Base-by-base conservation (phyloP, 2,113 vertebrate genomes). In the Myotis davidii region DNA sequence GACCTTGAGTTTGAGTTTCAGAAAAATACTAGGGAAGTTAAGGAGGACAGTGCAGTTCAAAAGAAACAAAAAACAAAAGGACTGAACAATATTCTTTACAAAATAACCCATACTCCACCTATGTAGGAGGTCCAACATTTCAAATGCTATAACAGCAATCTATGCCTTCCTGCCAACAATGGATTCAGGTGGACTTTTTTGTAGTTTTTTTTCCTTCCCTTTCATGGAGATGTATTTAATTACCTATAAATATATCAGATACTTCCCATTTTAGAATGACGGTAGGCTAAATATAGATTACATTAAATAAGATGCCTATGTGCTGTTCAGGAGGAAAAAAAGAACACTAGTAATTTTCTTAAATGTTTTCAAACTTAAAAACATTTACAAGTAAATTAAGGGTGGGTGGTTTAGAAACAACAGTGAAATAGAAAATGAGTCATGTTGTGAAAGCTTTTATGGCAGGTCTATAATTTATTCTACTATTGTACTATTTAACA, bases 311-410 rank as follows among this genome's bases (percentile, higher is more conserved):
- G 59, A 59, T 74, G 6, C 17, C 13, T 42, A 20, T 50, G 21
- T 77, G 73, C 3, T 39, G 37, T 48, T 88, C n/a, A 81, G 76
- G 73, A 14, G 37, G n/a, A 39, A 34, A 56, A 74, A 79, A 69
- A 54, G 1, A 54, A 50, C 37, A 70, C 52, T 50, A 65, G 65
- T 86, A 27, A 67, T 48, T 54, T 65, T 45, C 54, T 96, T 48
- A 91, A 72, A 59, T 79, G 72, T 56, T 84, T 90, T 84, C 81
- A 92, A 69, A 92, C 23, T 50, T 69, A 74, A 91, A 94, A 86
- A 25, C 23, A 39, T 48, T 83, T 95, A 39, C 50, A 84, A 76
- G 67, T 67, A 87, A 93, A 91, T 74, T 59, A 54, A 95, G 69
- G 3, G 29, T 83, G 48, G 52, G 23, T 74, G 76, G 32, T 52